Conservation (phyloP, 2,888 invertebrate genomes). For the Leucoptera coffeella region DNA sequence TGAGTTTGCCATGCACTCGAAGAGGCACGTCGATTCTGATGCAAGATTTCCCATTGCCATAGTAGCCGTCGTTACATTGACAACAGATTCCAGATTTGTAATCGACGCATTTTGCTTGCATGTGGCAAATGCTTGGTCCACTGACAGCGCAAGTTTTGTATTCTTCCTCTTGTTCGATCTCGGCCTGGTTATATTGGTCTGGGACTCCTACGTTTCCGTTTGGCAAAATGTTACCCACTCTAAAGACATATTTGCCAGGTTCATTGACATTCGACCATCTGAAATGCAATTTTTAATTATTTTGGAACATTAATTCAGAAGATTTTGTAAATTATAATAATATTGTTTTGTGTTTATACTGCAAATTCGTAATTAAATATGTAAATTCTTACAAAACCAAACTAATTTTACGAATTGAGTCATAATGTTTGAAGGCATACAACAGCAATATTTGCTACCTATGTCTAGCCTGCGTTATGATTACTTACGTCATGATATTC, state of each 20-base stretch:
- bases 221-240: constrained; percentile 64
- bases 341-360: not conserved
- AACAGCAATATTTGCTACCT: constrained; percentile 13
- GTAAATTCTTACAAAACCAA: too few species aligned
- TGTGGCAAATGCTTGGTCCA: constrained; percentile 70
- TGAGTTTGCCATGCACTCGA: constrained; percentile 84
- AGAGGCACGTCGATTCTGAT: constrained; percentile 78
- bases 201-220: constrained; percentile 63
- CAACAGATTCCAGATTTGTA: constrained; percentile 86
- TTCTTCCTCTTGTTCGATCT: constrained; percentile 44
- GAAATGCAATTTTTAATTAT: constrained; percentile 15
- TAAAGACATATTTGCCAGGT: constrained; percentile 83
- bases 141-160: constrained; percentile 55
- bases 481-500: constrained; percentile 67
- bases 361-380: too few species aligned
- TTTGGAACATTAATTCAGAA: too few species aligned
- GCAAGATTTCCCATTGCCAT: constrained; percentile 90
- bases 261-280: constrained; percentile 83
- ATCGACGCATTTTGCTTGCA: constrained; percentile 76
- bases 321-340: not conserved
- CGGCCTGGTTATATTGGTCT: constrained; percentile 46
- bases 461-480: constrained; percentile 52
- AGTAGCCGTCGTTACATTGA: constrained; percentile 73
- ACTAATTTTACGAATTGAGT: not conserved
- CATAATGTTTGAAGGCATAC: too few species aligned